Evolutionary conservation across 2,797 vertebrate genomes (phyloP), one percentile per base, ranked within the genome.

Genomic region (Falco rusticolus): DNA sequence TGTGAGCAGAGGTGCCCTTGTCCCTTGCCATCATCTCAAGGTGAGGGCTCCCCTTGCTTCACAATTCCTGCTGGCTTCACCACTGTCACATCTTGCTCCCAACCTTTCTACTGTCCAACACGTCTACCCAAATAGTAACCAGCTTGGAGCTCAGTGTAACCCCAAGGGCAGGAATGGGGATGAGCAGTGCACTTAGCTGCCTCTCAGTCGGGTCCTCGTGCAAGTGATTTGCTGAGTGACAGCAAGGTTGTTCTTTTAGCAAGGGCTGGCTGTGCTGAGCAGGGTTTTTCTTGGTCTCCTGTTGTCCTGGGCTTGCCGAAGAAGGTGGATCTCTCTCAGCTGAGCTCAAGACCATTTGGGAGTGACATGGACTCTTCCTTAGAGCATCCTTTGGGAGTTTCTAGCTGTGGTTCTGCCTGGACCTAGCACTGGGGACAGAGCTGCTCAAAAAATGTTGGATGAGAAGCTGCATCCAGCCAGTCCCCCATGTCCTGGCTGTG

Each of bases 1-100:
- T 29, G n/a, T 8, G 31, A 68, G 19, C 20, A 53, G 41, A 0
- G 0, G 2, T 71, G 18, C 17, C 45, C 41, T 2, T 2, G 0
- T 16, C 56, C 51, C 43, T 33, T 17, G 5, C 16, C 61, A 10
- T 21, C 48, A 7, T 7, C 50, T 59, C 59, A 34, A 54, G 63
- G 59, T 21, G 33, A 91, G n/a, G 9, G 7, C 21, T 80, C 22
- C 47, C 25, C 10, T 69, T 76, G 43, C 47, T 53, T 37, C 75
- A 18, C 0, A 0, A 10, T 48, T 71, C 41, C 64, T 74, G 41
- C 45, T 45, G 48, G 8, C 33, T 43, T 21, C 45, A 41, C 28
- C 24, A 47, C 24, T 31, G 2, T 28, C 87, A 43, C 43, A n/a
- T 25, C 39, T 77, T 4, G 0, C 22, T 75, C 31, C 56, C 60